Evolutionary conservation across 35 echinoderm and acorn worm genomes (phyloP), one percentile per base, ranked within the genome.

Genomic region (Diadema setosum): DNA sequence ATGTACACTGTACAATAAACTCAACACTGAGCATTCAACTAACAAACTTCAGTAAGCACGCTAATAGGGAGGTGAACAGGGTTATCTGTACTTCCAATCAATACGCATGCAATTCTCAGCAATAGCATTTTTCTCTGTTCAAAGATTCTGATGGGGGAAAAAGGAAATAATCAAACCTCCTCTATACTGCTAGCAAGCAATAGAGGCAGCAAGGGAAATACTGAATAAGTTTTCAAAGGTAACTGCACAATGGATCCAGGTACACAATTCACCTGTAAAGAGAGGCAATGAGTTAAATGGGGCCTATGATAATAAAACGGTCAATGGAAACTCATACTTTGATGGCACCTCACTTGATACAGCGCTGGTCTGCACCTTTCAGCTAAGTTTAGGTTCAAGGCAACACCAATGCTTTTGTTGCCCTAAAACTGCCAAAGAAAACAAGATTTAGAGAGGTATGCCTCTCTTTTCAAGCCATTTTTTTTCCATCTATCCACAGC

Each of bases 301-400:
- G 23, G 73, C 39, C 73, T 78, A 23, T 39, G n/a, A 78, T 78
- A 78, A 78, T 78, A 78, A 78, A 35, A 41, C 23, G 73, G 73
- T 78, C 73, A 78, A 78, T 35, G 37, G 73, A 78, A 21, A 25
- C 37, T 39, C 25, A 41, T 78, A 41, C 73, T 41, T 24, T 41
- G 44, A 78, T 44, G 7, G 73, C 73, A 78, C 73, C 73, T 78
- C 37, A 2, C 35, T 52, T 23, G 6, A 5, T 1, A 5, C 16
- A 41, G 2, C 18, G 16, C 73, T n/a, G 39, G 18, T 76, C 70
- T 14, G 27, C 40, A 76, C 33, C 70, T 76, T 76, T 78, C 73
- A 78, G 40, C 73, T 78, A 25, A 78, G 73, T 21, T 78, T 44
- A 78, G 73, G 73, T 78, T 78, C 73, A 78, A 78, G 73, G 73